Conservation (phyloP, 2,113 vertebrate genomes). For the Tragelaphus imberbis region DNA sequence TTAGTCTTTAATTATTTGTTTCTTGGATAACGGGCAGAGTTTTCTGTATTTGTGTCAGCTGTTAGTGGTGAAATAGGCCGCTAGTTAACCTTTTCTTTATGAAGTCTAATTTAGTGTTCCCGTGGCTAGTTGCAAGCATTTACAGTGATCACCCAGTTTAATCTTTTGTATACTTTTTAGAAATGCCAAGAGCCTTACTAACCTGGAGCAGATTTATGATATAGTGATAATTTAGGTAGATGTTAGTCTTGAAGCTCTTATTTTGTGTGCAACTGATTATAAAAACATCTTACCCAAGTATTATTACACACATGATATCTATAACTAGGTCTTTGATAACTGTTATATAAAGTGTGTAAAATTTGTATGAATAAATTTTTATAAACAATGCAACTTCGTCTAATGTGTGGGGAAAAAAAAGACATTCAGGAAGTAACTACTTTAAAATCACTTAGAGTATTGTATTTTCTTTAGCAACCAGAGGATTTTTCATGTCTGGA, state of each 20-base stretch:
- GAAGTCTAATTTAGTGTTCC: constrained; percentile 83
- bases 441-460: constrained; percentile 62
- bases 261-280: constrained; percentile 92
- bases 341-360: constrained; percentile 96
- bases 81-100: constrained; percentile 83
- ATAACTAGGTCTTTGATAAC: constrained; percentile 92
- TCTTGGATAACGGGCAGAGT: constrained; percentile 82
- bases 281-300: constrained; percentile 87
- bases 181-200: constrained; percentile 97
- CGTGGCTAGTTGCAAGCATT: constrained; percentile 85
- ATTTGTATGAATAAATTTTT: constrained; percentile 99
- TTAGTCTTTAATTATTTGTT: constrained; percentile 85
- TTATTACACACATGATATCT: constrained; percentile 89
- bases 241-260: constrained; percentile 85
- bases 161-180: constrained; percentile 85
- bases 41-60: constrained; percentile 83
- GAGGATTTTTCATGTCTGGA: constrained; percentile 57
- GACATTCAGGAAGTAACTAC: constrained; percentile 69
- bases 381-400: constrained; percentile 96
- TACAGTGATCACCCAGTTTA: constrained; percentile 84
- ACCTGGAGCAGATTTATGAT: constrained; percentile 86
- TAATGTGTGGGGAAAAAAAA: constrained; percentile 89
- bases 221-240: constrained; percentile 83
- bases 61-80: constrained; percentile 82
- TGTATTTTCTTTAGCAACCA: constrained; percentile 61